Evolutionary conservation across 2,888 invertebrate genomes (phyloP).

Genomic region (Digitonthophagus gazella): DNA sequence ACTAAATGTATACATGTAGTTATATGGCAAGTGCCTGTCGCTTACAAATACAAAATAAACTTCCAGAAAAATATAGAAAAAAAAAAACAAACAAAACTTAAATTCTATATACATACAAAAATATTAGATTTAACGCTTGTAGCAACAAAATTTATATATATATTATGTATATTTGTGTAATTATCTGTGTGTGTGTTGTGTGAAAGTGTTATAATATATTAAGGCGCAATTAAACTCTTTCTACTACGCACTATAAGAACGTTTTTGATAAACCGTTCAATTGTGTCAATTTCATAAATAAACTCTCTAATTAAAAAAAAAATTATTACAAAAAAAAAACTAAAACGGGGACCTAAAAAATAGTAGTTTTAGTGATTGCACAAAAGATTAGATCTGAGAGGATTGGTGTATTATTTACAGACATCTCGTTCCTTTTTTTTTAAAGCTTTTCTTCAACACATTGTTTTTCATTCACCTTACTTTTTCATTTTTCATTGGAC

Average conservation of each 20-base stretch:
- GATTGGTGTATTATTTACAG: not conserved
- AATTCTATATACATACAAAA: slow-evolving; percentile 40
- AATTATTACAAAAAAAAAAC: too few species aligned
- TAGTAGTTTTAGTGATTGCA: slow-evolving; percentile 8
- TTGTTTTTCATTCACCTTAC: not conserved
- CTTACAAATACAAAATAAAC: slow-evolving; percentile 41
- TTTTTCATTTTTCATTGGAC: not conserved
- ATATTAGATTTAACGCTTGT: slow-evolving; percentile 15
- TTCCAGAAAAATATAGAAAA: slow-evolving; percentile 38
- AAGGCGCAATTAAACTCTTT: slow-evolving; percentile 8
- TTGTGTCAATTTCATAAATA: not conserved
- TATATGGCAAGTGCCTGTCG: slow-evolving; percentile 20
- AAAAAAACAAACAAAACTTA: slow-evolving; percentile 40
- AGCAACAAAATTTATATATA: slow-evolving; percentile 11
- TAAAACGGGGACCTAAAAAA: slow-evolving; percentile 4
- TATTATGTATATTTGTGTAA: not conserved
- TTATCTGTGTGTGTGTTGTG: slow-evolving; percentile 2
- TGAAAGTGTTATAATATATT: slow-evolving; percentile 1
- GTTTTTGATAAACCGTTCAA: not conserved
- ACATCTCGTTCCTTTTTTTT: slow-evolving; percentile 1
- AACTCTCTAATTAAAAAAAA: not conserved
- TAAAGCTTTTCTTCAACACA: not conserved
- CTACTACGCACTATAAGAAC: slow-evolving; percentile 4
- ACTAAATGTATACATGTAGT: slow-evolving; percentile 10
- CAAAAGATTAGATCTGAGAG: slow-evolving; percentile 5